Evolutionary conservation across 2,888 invertebrate genomes (phyloP), one percentile per base, ranked within the genome.

Genomic region (Cosmorhoe ocellata): DNA sequence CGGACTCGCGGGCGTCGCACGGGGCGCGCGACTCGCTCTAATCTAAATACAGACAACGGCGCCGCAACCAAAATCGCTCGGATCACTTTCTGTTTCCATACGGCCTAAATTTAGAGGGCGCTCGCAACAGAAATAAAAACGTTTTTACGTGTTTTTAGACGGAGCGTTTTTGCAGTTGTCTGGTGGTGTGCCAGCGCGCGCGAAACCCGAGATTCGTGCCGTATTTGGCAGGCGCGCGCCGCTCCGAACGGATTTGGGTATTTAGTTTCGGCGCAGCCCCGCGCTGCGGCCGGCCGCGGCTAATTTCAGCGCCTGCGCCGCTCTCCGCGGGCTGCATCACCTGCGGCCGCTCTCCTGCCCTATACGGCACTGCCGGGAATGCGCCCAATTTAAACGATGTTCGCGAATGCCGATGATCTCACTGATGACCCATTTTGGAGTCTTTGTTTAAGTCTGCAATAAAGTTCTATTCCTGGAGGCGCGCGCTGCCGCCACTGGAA

Each of bases 31-130:
- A 71, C 71, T 71, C 67, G 74, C 71, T 76, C 84, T 82, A 84
- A 81, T 86, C 89, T 89, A 89, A 89, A 89, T 86, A 87, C 84
- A 89, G 89, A 83, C 87, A 86, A 84, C 81, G 63, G 81, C 76
- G 76, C 77, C 79, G 71, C 79, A 75, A 83, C 89, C 89, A 89
- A 90, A 89, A 86, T 83, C 85, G 69, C 87, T 79, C 82, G 84
- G 83, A 86, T 86, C 79, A 87, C 86, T 89, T 89, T 86, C 85
- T 74, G 82, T 84, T 86, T 83, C 79, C 84, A 84, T 87, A 84
- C 87, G 84, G 80, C 87, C 89, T 89, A 90, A 87, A 84, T 84
- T 88, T 90, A 90, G 89, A 85, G 84, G 82, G 79, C 81, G 86
- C 83, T 84, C 74, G 79, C 81, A 79, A 81, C 86, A 79, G 81